Evolutionary conservation across 2,113 vertebrate species (phyloP).

Genomic region (Ardeotis arabs): DNA sequence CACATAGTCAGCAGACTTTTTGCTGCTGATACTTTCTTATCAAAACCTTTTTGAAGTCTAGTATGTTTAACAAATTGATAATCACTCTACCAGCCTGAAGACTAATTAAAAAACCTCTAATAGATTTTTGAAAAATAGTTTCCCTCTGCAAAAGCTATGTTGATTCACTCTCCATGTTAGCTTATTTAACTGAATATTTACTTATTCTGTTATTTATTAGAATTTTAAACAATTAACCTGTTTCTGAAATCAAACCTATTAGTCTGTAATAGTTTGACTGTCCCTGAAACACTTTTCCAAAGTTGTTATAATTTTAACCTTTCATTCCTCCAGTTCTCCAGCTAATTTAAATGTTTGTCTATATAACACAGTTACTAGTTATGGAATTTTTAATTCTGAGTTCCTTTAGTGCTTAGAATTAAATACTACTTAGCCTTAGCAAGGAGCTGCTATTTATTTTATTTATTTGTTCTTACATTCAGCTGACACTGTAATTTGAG

Average conservation of each 20-base stretch:
- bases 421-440: neutral
- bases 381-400: neutral
- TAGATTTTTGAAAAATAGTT: neutral
- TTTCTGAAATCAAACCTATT: neutral
- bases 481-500: neutral
- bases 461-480: neutral
- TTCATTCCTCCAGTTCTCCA: neutral
- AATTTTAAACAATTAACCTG: neutral
- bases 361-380: neutral
- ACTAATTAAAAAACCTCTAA: neutral
- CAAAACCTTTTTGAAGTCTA: neutral
- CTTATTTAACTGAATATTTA: neutral
- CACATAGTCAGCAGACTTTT: neutral
- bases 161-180: neutral
- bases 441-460: neutral
- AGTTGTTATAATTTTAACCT: neutral
- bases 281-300: neutral
- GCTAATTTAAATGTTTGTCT: neutral
- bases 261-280: neutral
- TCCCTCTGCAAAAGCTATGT: neutral
- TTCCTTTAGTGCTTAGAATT: neutral
- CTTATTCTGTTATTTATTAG: neutral
- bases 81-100: neutral
- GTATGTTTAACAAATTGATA: neutral
- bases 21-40: neutral